Percentiles rank a stretch among this genome's conserved stretches.
phyloP scores from a whole-genome alignment of 1,140 invertebrate species.

The Watersipora subatra region DNA sequence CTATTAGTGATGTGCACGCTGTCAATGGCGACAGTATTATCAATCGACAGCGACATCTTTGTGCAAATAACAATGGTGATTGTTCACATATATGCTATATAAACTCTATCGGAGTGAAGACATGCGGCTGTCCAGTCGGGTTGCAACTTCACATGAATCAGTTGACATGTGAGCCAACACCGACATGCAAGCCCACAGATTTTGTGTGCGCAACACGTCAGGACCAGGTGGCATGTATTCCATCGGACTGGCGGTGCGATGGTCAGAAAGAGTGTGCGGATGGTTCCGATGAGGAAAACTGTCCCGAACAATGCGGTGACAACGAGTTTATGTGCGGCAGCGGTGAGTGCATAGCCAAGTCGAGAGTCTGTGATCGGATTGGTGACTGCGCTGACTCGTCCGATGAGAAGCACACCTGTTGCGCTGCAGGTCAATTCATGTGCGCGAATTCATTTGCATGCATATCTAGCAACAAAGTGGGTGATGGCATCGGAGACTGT shows the following conservation, averaged over 20 bases:
- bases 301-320: slow-evolving; percentile 56
- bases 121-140: slow-evolving; percentile 31
- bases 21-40: slow-evolving; percentile 24
- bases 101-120: slow-evolving; percentile 48
- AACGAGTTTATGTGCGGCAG: slow-evolving; percentile 23
- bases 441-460: slow-evolving; percentile 13
- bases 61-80: slow-evolving; percentile 37
- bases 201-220: slow-evolving; percentile 28
- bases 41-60: slow-evolving; percentile 20
- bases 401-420: slow-evolving; percentile 56
- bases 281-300: slow-evolving; percentile 66
- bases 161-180: slow-evolving; percentile 28
- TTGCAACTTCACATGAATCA: slow-evolving; percentile 25
- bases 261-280: slow-evolving; percentile 57
- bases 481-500: slow-evolving; percentile 18
- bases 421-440: slow-evolving; percentile 11
- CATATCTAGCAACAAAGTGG: slow-evolving; percentile 10
- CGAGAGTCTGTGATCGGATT: slow-evolving; percentile 84
- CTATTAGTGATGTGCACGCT: slow-evolving; percentile 50
- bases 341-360: slow-evolving; percentile 52
- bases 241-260: slow-evolving; percentile 43
- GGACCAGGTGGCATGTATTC: slow-evolving; percentile 27
- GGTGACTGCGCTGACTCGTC: slow-evolving; percentile 85
- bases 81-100: slow-evolving; percentile 92
- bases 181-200: slow-evolving; percentile 34